Percentiles rank a stretch among this genome's conserved stretches.
These are phyloP conservation scores for Psylliodes chrysocephalus DNA, from an alignment of 2,888 invertebrate species.

Conservation along the genomic window DNA sequence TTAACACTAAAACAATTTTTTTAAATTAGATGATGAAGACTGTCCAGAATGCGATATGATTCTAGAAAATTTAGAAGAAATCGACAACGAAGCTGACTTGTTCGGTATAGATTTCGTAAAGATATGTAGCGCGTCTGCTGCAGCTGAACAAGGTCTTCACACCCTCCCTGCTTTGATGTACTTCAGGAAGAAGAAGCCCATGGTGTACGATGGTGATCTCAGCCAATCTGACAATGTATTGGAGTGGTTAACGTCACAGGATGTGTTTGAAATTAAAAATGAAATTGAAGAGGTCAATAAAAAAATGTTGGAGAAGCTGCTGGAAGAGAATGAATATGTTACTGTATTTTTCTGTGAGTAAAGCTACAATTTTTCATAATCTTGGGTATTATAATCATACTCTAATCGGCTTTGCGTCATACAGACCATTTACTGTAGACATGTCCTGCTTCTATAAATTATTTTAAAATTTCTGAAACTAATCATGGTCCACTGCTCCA, in stretches of 20 bases:
- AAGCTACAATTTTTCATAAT: too few relatives aligned
- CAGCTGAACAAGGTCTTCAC: conserved; percentile 83
- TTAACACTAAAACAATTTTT: too few relatives aligned
- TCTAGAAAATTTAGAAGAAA: conserved; percentile 88
- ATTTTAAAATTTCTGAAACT: too few relatives aligned
- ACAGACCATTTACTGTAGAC: too few relatives aligned
- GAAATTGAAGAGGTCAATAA: conserved; percentile 97
- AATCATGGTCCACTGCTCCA: too few relatives aligned
- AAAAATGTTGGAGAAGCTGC: conserved; percentile 93
- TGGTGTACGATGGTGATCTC: conserved; percentile 90
- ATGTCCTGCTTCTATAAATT: too few relatives aligned
- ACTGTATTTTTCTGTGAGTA: conserved; percentile 96
- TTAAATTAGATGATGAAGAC: conserved; percentile 81
- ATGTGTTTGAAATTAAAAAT: conserved; percentile 94
- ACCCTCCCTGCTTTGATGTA: conserved; percentile 88
- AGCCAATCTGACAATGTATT: conserved; percentile 87
- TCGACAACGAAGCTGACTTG: conserved; percentile 93
- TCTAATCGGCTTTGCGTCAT: too few relatives aligned
- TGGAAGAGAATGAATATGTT: conserved; percentile 94
- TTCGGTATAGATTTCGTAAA: conserved; percentile 96
- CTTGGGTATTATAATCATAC: too few relatives aligned
- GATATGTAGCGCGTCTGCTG: conserved; percentile 84
- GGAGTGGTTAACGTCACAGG: conserved; percentile 92
- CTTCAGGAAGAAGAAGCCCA: conserved; percentile 82
- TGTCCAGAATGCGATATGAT: conserved; percentile 93